Base-by-base conservation (phyloP, 2,888 invertebrate genomes). In the Clusia tigrina region DNA sequence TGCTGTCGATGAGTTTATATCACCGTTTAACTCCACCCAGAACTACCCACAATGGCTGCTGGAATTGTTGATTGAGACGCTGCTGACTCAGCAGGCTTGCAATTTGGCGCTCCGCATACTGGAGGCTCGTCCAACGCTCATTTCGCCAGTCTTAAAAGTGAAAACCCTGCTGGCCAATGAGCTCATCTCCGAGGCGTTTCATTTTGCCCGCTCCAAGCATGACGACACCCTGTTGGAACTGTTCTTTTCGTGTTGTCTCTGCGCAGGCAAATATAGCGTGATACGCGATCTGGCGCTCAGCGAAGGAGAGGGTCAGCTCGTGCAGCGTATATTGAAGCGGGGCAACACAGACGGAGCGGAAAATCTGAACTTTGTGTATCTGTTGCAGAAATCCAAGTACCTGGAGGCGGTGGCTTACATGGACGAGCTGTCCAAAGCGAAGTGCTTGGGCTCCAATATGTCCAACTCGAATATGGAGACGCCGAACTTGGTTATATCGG, bases 321-420 rank as follows among this genome's bases (percentile, higher is more conserved):
- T 83, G 1, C 79, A 79, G 55, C 70, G 74, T 0, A 74, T 82
- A 63, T 62, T 84, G 2, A 77, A 77, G 10, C 67, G 73, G 24
- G 71, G 73, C 22, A 77, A 78, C 46, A 69, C 77, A 0, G 67
- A 71, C 0, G 71, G 72, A 6, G 71, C 79, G 2, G 81, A 82
- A 38, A 77, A 78, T 60, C 68, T 83, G 2, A 79, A 82, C 53
- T 72, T 84, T 48, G 78, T 83, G 0, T 74, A 83, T 67, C 63
- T 84, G 37, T 66, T 84, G 2, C 80, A 83, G 58, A 79, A 80
- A 37, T 78, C 76, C 1, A 82, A 82, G 59, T 84, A 83, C 37
- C 73, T 83, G 23, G 84, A 84, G 58, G 84, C 84, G 0, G 77
- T 82, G 1, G 72, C 77, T 0, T 80, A 81, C 22, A 77, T 83